Evolutionary conservation across 1,140 invertebrate species (phyloP), one percentile per base, ranked within the genome.

Genomic region (Drosophila kohkoa): DNA sequence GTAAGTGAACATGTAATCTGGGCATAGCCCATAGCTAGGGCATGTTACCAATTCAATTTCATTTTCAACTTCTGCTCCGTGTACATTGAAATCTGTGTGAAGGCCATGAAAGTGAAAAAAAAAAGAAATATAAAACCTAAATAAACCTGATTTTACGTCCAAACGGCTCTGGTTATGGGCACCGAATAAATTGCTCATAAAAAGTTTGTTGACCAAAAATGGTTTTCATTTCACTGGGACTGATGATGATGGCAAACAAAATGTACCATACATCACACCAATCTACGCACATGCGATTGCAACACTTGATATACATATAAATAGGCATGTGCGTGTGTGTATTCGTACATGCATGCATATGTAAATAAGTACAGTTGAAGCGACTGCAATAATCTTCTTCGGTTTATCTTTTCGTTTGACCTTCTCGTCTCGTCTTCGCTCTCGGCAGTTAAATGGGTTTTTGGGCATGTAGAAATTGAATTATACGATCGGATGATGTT

Each of bases 151-250:
- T 80, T 80, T 80, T 20, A 3, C 20, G 20, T 25, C 20, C 63
- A 20, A 32, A 64, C 38, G 51, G 25, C 48, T 30, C 51, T 52
- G 38, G 51, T 66, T 77, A 77, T 73, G 65, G 64, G 43, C 54
- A 75, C 58, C 48, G 46, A 41, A 30, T 13, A 5, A 30, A 35
- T 38, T 72, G 74, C 59, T 79, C 74, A 75, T 83, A 83, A 87
- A 87, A 59, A 87, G 82, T 87, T 88, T 88, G 85, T 88, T 88
- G 85, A 89, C 85, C 85, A 88, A 88, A 88, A 73, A 67, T 65
- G 65, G 51, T 57, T 66, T 72, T 43, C 15, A 41, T 64, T 71
- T 43, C 62, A 46, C 10, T 30, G 25, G 28, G 16, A 20, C 20
- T 49, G 48, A 28, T 20, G 15, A 25, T 25, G 16, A 1, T 41